Evolutionary conservation across 2,113 vertebrate species (phyloP).

Genomic region (Craseonycteris thonglongyai): DNA sequence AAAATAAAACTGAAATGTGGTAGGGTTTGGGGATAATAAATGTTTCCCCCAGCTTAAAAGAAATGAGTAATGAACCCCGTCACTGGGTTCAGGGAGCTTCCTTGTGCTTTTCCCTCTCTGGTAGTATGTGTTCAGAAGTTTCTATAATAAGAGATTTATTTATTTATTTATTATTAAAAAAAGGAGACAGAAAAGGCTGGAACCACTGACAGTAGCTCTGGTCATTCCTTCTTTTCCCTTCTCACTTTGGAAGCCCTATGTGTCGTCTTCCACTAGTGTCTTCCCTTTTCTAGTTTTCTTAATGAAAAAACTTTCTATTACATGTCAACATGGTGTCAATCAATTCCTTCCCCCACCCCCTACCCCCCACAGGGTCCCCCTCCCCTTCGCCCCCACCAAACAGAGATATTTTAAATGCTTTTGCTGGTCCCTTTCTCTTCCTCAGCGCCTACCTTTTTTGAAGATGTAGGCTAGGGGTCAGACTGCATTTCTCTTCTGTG

Average conservation of each 20-base stretch:
- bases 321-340: not conserved
- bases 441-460: not conserved
- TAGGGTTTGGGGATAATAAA: not conserved
- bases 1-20: not conserved
- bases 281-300: slow-evolving; percentile 12
- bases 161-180: not conserved
- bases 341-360: too few relatives aligned
- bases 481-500: not conserved
- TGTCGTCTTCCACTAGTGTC: not conserved
- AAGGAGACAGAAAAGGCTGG: not conserved
- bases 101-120: not conserved
- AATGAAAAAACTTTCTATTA: not conserved
- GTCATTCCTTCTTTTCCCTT: not conserved
- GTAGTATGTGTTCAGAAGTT: not conserved
- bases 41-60: not conserved
- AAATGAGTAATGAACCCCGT: not conserved
- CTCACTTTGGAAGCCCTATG: not conserved
- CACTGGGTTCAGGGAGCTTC: not conserved
- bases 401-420: not conserved
- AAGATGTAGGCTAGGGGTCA: not conserved
- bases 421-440: not conserved
- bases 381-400: not conserved
- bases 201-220: not conserved
- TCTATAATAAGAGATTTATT: not conserved
- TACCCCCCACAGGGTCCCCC: not conserved